Evolutionary conservation across 2,888 invertebrate genomes (phyloP), one percentile per base, ranked within the genome.

Genomic region (Dicyrtoma fusca): DNA sequence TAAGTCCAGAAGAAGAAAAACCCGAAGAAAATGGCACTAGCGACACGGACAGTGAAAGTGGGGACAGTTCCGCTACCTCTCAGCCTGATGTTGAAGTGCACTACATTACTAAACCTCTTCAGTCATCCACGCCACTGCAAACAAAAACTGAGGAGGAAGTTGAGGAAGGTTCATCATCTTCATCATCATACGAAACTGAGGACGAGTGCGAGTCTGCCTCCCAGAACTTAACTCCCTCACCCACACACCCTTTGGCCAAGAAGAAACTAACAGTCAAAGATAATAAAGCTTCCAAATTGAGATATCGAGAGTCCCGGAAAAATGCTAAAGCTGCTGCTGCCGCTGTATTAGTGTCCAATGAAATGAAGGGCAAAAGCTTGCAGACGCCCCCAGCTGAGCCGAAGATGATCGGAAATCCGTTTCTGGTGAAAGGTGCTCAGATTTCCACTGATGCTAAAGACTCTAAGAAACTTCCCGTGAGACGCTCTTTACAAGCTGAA

Each of bases 201-300:
- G 34, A 34, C 34, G 34, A 34, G 34, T 44, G 17, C 10, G 1
- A 23, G 23, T 55, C 23, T 21, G 25, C 55, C 21, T 13, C 44
- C 14, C 8, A 59, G 26, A 21, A 17, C 34, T 3, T 8, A 5
- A 34, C 34, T 10, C 19, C 17, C 4, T 17, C 44, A n/a, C 0
- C 42, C 4, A 25, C 23, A 23, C 64, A 44, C n/a, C 44, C 44
- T 47, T 23, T 34, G 14, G 17, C 19, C 10, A 64, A 64, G 64
- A 64, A 49, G 23, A 61, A 61, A n/a, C 47, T 64, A 14, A 64
- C 45, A 49, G 64, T 64, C 3, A 64, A 64, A 26, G 47, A 64
- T n/a, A 64, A 64, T 64, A 64, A 45, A 11, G 64, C 64, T 6
- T 47, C 64, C 25, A 64, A 64, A 64, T 26, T 64, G n/a, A 47